Evolutionary conservation across 2,797 vertebrate species (phyloP), one percentile per base, ranked within the genome.

Genomic region (Crenichthys baileyi): DNA sequence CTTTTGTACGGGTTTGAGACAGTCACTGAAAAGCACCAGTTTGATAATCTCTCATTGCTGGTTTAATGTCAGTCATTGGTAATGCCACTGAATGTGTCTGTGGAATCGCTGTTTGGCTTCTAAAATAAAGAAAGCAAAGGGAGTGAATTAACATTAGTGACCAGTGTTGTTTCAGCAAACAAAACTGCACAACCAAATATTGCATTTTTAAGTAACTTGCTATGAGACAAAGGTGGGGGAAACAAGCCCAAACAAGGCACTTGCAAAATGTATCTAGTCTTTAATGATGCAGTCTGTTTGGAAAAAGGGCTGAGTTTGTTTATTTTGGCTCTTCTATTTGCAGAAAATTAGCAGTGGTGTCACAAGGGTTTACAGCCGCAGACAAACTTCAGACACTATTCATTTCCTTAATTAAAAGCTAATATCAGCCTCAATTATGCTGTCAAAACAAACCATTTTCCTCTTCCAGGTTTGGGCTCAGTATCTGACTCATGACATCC

Each of bases 401-500:
- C 56, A 67, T 29, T 16, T 39, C 61, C 56, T 71, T 78, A 83
- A 86, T 87, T 90, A 87, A 55, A 78, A 85, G 74, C 76, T 72
- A 81, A 86, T 79, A 78, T 82, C 73, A 83, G 39, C 80, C 53
- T 84, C 41, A 0, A 1, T 31, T 77, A 11, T 85, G 73, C 76
- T 88, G 85, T 86, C 84, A 90, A 83, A 90, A 80, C 81, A 90
- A 86, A 76, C 29, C 3, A 26, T 81, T 83, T 76, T 72, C 74
- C 44, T 83, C 7, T 70, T 36, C 75, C 63, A 76, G 71, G 80
- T 75, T 58, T 77, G 63, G 87, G 70, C 78, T 80, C 70, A 0
- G 60, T 41, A 82, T 80, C 55, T 87, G 77, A 85, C 82, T 87
- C 81, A 80, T 16, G 18, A 76, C 61, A 58, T 73, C 79, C 58